These are phyloP conservation scores for Anser cygnoides DNA, from an alignment of 2,113 vertebrate genomes.

Conservation along the genomic window DNA sequence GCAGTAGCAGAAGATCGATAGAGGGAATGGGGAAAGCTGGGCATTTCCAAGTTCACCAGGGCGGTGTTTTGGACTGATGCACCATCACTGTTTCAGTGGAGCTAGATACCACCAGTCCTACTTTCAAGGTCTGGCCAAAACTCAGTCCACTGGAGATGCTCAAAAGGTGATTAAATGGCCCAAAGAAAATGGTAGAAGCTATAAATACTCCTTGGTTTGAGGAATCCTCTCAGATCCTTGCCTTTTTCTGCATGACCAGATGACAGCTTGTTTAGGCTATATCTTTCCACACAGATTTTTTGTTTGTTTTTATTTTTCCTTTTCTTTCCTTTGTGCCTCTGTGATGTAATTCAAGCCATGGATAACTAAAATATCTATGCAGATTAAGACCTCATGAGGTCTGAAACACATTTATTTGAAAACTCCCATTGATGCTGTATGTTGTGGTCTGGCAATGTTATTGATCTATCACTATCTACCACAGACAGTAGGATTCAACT, in stretches of 20 bases:
- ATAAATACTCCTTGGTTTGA: rapidly evolving
- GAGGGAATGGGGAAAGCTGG: neutral
- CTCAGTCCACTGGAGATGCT: neutral
- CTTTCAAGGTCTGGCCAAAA: neutral
- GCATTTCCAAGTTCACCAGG: neutral
- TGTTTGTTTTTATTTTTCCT: neutral
- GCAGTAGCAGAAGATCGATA: neutral
- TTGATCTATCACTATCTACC: neutral
- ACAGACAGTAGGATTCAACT: neutral
- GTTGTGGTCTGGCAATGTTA: neutral
- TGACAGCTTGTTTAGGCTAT: neutral
- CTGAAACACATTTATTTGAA: neutral
- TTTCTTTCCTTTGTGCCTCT: neutral
- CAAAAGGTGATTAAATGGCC: neutral
- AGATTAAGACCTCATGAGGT: neutral
- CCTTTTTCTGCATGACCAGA: neutral
- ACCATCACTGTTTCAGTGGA: neutral
- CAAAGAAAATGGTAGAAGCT: neutral
- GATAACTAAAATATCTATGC: neutral
- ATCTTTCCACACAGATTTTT: neutral
- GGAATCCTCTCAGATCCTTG: neutral
- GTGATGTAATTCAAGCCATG: neutral
- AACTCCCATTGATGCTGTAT: neutral
- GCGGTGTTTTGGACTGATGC: neutral
- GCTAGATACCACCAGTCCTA: neutral